Base-by-base conservation (phyloP, 2,888 invertebrate species). In the Antheraea assamensis region DNA sequence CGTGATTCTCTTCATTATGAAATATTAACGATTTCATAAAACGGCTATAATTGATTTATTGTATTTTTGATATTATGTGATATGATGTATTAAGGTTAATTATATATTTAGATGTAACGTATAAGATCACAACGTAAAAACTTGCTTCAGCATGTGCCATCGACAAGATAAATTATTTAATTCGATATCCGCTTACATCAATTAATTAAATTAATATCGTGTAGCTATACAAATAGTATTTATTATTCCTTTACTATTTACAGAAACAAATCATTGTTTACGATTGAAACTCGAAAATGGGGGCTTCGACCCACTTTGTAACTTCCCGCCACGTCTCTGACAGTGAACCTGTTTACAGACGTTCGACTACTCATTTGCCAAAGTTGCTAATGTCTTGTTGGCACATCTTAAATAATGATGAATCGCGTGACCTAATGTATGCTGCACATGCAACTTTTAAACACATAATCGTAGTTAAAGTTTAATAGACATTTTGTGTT, bases 321-420 rank as follows among this genome's bases (percentile, higher is more conserved):
- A 35, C 21, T 13, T 35, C 24, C 35, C 17, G 24, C 58, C 70
- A 68, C 70, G 27, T 42, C 58, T 70, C 68, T 55, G 55, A 10
- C 3, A 15, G 58, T 68, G 71, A 73, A 71, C 61, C 71, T 71
- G 71, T 49, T 73, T 42, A 35, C 24, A 55, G 61, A 58, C 70
- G 47, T 49, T 73, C 73, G 27, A 49, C 73, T 71, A 66, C 61
- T 71, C 71, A 73, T 71, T 74, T 68, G 55, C 66, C 73, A 35
- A 68, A 71, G 55, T 64, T 31, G 35, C 64, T 71, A 55, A 68
- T 71, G 42, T 55, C 15, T 74, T 64, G 70, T 74, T 74, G 52
- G 74, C 55, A 74, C 55, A 71, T 74, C 68, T 71, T 66, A 64
- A 68, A 66, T 74, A 68, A 68, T 68, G 68, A 74, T 74, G n/a